phyloP scores from a whole-genome alignment of 1,140 invertebrate genomes.

The Pseudobourletiella spinata region DNA sequence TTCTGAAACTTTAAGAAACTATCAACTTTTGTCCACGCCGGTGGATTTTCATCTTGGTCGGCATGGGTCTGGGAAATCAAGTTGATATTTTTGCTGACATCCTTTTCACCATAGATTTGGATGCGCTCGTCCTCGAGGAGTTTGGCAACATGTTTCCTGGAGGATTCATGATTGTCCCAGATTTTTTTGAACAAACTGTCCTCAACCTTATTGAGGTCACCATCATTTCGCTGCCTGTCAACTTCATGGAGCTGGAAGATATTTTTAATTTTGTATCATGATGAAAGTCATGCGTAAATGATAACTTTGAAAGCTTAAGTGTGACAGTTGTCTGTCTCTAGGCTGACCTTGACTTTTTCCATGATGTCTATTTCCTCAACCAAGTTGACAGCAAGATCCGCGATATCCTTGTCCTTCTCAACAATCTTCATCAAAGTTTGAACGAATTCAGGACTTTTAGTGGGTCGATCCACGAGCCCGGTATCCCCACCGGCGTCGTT shows the following conservation, averaged over 20 bases:
- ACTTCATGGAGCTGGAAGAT: neutral
- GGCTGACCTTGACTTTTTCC: neutral
- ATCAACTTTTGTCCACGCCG: no score
- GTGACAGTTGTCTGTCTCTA: neutral
- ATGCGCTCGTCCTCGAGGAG: neutral
- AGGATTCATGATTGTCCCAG: neutral
- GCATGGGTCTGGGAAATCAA: neutral
- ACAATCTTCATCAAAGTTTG: neutral
- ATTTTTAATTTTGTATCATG: neutral
- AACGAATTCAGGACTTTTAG: neutral
- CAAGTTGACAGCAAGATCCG: neutral
- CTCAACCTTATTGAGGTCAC: neutral
- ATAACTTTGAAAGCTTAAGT: neutral
- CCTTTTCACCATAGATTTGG: neutral
- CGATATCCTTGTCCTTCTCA: constrained; percentile 2
- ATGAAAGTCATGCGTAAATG: neutral
- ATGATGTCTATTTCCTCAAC: neutral
- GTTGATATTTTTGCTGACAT: neutral
- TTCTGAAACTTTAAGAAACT: no score
- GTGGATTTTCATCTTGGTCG: no score
- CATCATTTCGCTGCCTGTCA: neutral
- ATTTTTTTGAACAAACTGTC: neutral
- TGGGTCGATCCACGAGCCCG: neutral
- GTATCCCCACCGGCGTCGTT: neutral
- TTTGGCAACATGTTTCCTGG: neutral